Evolutionary conservation across 2,113 vertebrate species (phyloP), one percentile per base, ranked within the genome.

Genomic region (Corydoras sp.): DNA sequence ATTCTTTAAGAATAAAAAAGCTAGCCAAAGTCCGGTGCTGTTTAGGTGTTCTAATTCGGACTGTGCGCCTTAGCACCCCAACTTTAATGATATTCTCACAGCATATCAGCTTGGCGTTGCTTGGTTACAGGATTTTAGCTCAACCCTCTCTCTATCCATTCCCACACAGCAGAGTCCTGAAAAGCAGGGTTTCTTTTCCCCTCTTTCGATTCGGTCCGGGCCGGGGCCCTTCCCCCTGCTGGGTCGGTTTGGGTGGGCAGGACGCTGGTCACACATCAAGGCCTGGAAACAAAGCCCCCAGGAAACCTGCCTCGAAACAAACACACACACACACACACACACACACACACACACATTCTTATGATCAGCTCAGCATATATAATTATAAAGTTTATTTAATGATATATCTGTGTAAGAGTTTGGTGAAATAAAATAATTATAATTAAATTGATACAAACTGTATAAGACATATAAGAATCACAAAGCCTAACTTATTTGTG

Each of bases 211-310:
- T 97, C 91, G 84, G 89, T 91, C 92, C 92, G 91, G 89, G 95
- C 91, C 94, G 94, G 96, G 96, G 94, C 91, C 92, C 89, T 93
- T 94, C 94, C 94, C 91, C 96, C 95, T 89, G 93, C 85, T 88
- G 95, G 89, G 95, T 88, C 95, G 86, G 93, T 95, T 93, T 97
- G 96, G 96, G 96, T 99, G 96, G 96, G 95, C 94, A 97, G 91
- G 85, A 82, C 84, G 10, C 88, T 90, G 93, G 95, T 95, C 94
- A 96, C 95, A 99, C 96, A 96, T 96, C 95, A 96, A 95, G 96
- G 94, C 93, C 89, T 90, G 93, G 84, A 94, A 88, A 99, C 96
- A 98, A 97, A 97, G 92, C 89, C 82, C 77, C 88, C 90, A 84
- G 89, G 92, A 94, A 69, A 90, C 91, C 92, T 91, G 91, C 91